Percentiles rank a stretch among this genome's conserved stretches.
Evolutionary conservation across 2,113 vertebrate genomes (phyloP).

Genomic region (Chaetodon trifascialis): DNA sequence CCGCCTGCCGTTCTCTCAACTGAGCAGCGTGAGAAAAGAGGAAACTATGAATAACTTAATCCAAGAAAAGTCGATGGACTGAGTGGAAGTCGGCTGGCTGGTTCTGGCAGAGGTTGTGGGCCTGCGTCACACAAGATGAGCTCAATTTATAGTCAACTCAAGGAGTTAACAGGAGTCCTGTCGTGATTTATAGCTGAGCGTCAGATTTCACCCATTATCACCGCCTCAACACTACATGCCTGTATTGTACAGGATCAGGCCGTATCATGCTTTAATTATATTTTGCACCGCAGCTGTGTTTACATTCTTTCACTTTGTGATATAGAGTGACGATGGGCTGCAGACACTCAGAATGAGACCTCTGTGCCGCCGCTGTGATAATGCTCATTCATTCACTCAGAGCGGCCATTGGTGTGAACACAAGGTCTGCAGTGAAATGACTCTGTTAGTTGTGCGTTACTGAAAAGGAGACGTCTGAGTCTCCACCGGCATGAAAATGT

Average conservation of each 20-base stretch:
- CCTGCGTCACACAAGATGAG: slow-evolving; percentile 12
- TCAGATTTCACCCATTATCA: not conserved
- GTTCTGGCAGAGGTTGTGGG: slow-evolving; percentile 8
- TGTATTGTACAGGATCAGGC: not conserved
- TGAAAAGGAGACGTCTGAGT: too few species aligned
- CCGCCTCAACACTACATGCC: not conserved
- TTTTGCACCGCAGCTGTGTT: not conserved
- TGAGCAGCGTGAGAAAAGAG: slow-evolving; percentile 73
- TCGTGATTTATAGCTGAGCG: not conserved
- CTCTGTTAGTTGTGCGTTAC: too few species aligned
- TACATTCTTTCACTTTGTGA: slow-evolving; percentile 7
- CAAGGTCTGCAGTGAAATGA: too few species aligned
- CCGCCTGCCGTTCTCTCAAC: slow-evolving; percentile 49
- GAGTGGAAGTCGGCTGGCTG: slow-evolving; percentile 4
- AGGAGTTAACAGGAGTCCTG: not conserved
- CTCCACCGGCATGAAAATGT: not conserved
- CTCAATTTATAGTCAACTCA: not conserved
- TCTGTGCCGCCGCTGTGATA: too few species aligned
- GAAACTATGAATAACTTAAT: slow-evolving; percentile 47
- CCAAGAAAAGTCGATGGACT: not conserved
- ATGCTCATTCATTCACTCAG: not conserved
- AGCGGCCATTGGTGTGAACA: too few species aligned
- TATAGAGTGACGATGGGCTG: not conserved
- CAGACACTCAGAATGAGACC: not conserved
- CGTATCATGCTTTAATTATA: slow-evolving; percentile 9